Base-by-base conservation (phyloP, 2,113 vertebrate species). In the Istiophorus platypterus region DNA sequence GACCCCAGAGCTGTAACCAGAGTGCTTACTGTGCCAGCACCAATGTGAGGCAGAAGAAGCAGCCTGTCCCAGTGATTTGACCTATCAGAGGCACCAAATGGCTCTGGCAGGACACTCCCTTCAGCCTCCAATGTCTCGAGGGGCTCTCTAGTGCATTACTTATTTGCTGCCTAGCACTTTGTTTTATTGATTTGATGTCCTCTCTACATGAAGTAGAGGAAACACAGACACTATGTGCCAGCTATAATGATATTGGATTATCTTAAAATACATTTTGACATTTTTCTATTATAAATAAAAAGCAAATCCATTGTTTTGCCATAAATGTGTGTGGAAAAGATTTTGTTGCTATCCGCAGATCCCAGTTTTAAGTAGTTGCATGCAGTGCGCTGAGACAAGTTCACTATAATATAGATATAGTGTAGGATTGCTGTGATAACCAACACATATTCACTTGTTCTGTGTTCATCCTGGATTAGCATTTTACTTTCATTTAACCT, bases 171-270 rank as follows among this genome's bases (percentile, higher is more conserved):
- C 85, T 81, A 74, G 89, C 83, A 81, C 84, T 90, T 62, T 89
- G 82, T 84, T 27, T 63, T 85, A 92, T 91, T 79, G 90, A 92
- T 86, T 87, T 74, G 13, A 74, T 81, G 78, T 81, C 15, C 57
- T 72, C 41, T 37, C 54, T 66, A 59, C 71, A 41, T 80, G 45
- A 69, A 62, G 45, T 37, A 8, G 41, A 77, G 56, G 41, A 64
- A 72, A 74, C 29, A 37, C 63, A 79, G 56, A 79, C 29, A 61
- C 22, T 1, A 6, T 63, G 7, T 7, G 20, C 42, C 27, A 51
- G 8, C 75, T 75, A 8, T 65, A n/a, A 42, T 67, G 14, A 26
- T 24, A 26, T 2, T 24, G 20, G 15, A 29, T 65, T 24, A 34
- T 39, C 39, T 61, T 51, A 31, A 29, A 61, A 37, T 62, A 29